Conservation (phyloP, 2,797 vertebrate species). For the Thamnophis elegans region DNA sequence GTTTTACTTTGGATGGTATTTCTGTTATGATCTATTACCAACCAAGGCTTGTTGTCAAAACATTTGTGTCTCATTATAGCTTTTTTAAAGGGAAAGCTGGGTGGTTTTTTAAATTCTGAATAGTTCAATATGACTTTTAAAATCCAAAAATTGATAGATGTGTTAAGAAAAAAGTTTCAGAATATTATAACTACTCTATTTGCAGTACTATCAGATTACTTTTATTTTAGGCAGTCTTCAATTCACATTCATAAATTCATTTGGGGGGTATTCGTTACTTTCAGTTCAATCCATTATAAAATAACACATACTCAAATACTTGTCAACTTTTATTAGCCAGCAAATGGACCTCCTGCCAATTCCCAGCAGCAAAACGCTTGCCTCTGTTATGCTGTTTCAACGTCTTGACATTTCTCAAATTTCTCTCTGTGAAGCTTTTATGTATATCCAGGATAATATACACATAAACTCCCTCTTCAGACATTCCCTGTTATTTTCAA, state of each 20-base stretch:
- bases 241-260: neutral
- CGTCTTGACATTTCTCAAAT: neutral
- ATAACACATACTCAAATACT: neutral
- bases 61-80: neutral
- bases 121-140: neutral
- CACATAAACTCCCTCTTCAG: neutral
- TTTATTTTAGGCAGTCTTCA: neutral
- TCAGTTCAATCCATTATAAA: neutral
- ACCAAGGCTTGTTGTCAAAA: neutral
- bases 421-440: neutral
- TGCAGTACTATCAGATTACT: neutral
- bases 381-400: neutral
- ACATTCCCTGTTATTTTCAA: neutral
- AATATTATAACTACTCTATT: neutral
- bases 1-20: conserved; percentile 33
- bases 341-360: neutral
- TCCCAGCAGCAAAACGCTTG: neutral
- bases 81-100: neutral
- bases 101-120: neutral
- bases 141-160: neutral
- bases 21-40: conserved; percentile 42
- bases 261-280: neutral
- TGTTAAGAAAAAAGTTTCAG: neutral
- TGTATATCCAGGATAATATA: neutral
- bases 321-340: neutral